Conservation (phyloP, 2,797 vertebrate species). For the Diglossa cyanea region DNA sequence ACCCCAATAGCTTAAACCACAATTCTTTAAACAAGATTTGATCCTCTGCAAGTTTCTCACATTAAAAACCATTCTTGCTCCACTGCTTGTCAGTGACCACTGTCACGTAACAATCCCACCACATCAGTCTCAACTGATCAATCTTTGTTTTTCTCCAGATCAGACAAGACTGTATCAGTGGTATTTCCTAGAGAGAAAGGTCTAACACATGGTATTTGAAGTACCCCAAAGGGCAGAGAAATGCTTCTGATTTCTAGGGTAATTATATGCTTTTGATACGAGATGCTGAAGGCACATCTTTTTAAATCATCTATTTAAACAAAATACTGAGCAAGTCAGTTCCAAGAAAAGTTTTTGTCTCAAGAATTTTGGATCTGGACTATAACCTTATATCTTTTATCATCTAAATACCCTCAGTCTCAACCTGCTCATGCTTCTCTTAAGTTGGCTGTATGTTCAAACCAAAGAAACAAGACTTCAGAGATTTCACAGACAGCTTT, state of each 20-base stretch:
- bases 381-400: background rate
- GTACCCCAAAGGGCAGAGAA: background rate
- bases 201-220: background rate
- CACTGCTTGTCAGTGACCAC: background rate
- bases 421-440: background rate
- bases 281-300: background rate
- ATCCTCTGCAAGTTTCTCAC: background rate
- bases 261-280: background rate
- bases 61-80: background rate
- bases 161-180: background rate
- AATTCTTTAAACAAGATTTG: background rate
- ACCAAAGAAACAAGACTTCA: background rate
- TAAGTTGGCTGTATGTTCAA: background rate
- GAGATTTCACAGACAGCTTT: background rate
- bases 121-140: background rate
- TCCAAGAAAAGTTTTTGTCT: background rate
- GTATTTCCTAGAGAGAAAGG: background rate
- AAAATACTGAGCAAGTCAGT: background rate
- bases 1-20: fast-evolving
- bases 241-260: background rate
- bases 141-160: background rate
- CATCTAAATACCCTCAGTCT: background rate
- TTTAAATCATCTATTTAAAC: background rate
- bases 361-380: background rate
- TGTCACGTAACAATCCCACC: background rate